These are phyloP conservation scores for Erythrocebus patas DNA, from an alignment of 2,113 vertebrate genomes.

Conservation along the genomic window DNA sequence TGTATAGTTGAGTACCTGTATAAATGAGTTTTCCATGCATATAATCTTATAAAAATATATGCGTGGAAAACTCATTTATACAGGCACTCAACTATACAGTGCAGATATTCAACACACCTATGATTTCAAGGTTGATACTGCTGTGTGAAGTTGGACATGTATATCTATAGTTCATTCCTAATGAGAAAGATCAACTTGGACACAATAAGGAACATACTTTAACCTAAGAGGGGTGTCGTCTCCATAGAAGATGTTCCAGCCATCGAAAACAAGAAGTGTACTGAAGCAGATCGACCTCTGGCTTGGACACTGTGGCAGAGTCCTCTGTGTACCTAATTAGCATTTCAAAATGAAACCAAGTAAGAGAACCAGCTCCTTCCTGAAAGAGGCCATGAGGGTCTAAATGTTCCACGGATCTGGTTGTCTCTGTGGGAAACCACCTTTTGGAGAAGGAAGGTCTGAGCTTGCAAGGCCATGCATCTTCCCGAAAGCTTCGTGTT, in stretches of 20 bases:
- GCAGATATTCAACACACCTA: not conserved
- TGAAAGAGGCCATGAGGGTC: not conserved
- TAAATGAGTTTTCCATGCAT: too few species aligned
- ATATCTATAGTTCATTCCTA: not conserved
- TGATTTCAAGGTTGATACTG: not conserved
- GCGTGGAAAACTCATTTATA: too few species aligned
- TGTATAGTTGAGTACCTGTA: too few species aligned
- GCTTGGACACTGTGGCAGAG: not conserved
- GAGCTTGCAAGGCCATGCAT: rapidly evolving
- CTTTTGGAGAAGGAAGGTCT: not conserved
- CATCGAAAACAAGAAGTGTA: not conserved
- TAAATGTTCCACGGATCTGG: not conserved
- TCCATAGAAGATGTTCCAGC: not conserved
- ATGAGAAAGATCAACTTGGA: not conserved
- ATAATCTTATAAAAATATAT: too few species aligned
- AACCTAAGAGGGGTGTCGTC: not conserved
- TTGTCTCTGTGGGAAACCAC: not conserved
- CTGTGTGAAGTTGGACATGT: not conserved
- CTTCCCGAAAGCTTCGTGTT: rapidly evolving
- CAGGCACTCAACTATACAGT: not conserved
- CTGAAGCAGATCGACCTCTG: not conserved
- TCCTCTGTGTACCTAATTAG: not conserved
- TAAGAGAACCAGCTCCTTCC: not conserved
- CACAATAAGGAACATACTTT: too few species aligned
- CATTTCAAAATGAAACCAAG: not conserved